These are phyloP conservation scores for Neotoma lepida DNA, from an alignment of 2,113 vertebrate species.

Conservation along the genomic window DNA sequence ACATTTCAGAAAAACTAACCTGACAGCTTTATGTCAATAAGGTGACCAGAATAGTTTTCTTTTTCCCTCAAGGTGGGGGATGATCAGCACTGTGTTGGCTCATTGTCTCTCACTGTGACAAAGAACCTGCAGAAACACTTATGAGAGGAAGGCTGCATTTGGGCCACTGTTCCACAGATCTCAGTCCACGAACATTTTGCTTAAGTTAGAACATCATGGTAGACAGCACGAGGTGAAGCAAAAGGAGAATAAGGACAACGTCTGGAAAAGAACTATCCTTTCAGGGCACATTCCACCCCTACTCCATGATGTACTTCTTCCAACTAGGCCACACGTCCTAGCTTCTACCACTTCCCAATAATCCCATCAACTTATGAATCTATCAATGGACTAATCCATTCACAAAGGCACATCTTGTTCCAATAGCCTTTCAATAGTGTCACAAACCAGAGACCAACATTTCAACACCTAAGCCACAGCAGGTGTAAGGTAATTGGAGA, in stretches of 20 bases:
- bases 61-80: not conserved
- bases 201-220: not conserved
- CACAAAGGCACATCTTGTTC: not conserved
- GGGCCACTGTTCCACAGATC: not conserved
- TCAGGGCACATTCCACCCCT: not conserved
- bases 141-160: not conserved
- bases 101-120: not conserved
- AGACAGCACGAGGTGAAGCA: not conserved
- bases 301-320: not conserved
- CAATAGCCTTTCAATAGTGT: not conserved
- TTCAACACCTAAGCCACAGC: not conserved
- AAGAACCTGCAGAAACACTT: not conserved
- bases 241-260: not conserved
- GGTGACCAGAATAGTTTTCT: not conserved
- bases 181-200: not conserved
- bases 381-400: not conserved
- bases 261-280: not conserved
- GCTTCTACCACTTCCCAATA: not conserved
- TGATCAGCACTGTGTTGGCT: not conserved
- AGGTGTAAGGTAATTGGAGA: not conserved
- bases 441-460: too few relatives aligned
- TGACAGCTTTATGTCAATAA: not conserved
- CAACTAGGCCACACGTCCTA: not conserved
- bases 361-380: not conserved
- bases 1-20: conserved; percentile 43